Evolutionary conservation across 2,888 invertebrate species (phyloP).

Genomic region (Prosopocoilus inquinatus): DNA sequence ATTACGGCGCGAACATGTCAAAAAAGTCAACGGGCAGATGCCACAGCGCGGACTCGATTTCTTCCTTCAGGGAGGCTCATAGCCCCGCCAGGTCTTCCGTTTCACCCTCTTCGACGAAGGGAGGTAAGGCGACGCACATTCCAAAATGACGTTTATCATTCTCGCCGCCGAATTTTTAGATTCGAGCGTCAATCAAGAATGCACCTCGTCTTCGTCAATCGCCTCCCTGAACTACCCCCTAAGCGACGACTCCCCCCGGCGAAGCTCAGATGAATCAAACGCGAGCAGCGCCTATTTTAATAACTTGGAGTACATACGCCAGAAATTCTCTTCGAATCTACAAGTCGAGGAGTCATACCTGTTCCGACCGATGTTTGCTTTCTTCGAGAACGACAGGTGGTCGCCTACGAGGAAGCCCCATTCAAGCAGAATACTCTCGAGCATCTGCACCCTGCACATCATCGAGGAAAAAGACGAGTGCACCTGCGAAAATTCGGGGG

Average conservation of each 20-base stretch:
- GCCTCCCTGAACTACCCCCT: background rate
- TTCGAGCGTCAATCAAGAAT: conserved; percentile 4
- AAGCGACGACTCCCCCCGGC: too few species aligned
- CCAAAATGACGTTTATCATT: background rate
- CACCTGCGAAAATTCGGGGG: background rate
- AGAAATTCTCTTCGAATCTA: too few species aligned
- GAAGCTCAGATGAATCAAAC: too few species aligned
- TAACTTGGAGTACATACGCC: too few species aligned
- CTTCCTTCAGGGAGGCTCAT: background rate
- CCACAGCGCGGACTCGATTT: conserved; percentile 14
- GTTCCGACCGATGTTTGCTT: too few species aligned
- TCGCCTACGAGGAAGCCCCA: too few species aligned
- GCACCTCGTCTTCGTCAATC: background rate
- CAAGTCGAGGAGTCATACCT: too few species aligned
- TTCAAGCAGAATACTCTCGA: background rate
- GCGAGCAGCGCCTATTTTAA: too few species aligned
- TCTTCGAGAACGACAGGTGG: too few species aligned
- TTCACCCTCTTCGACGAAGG: conserved; percentile 10
- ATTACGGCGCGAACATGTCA: conserved; percentile 22
- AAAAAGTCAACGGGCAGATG: conserved; percentile 22
- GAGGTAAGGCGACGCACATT: conserved; percentile 16
- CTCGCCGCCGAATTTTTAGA: background rate
- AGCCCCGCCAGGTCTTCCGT: conserved; percentile 1
- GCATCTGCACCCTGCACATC: conserved; percentile 4
- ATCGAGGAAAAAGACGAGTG: conserved; percentile 11